Evolutionary conservation across 2,113 vertebrate genomes (phyloP), one percentile per base, ranked within the genome.

Genomic region (Ceratotherium simum): DNA sequence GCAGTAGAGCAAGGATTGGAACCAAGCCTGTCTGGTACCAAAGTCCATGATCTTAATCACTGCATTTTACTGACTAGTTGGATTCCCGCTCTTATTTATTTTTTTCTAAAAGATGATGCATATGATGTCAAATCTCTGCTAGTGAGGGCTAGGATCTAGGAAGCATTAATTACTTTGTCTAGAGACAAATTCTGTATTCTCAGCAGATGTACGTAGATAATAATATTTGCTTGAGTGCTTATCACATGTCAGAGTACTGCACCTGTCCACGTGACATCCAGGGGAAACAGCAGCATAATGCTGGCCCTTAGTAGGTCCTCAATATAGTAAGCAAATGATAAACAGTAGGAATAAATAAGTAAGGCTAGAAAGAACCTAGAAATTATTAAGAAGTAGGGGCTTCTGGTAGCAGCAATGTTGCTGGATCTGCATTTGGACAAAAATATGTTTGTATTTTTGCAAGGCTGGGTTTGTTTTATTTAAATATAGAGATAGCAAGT

Each of bases 381-480:
- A 81, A 73, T 79, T n/a, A 46, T 51, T 79, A 42, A 82, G 16
- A 75, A 88, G 11, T 36, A 54, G 13, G 51, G 10, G 39, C 46
- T 64, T 27, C 54, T 62, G 9, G 23, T 27, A 72, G 31, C 31
- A 72, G 31, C 31, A 20, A 73, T 48, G 36, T 23, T 25, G 42
- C 58, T 91, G 36, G 11, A 69, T 58, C 58, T 76, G 25, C 8
- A 51, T 86, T 82, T 82, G 20, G 54, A 78, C 58, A 51, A 94
- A 96, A 78, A 60, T 36, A 60, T 48, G 33, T n/a, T 70, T 81
- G 42, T 75, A 85, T 93, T 91, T 83, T 92, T 73, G n/a, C n/a
- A 80, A 93, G 84, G 36, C 39, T 95, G 51, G 1, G 1, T 33
- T 94, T 92, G 36, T 27, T 90, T 87, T 92, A 60, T 91, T 93